These are phyloP conservation scores for Odontocerum albicorne DNA, from an alignment of 2,888 invertebrate genomes.

Conservation along the genomic window DNA sequence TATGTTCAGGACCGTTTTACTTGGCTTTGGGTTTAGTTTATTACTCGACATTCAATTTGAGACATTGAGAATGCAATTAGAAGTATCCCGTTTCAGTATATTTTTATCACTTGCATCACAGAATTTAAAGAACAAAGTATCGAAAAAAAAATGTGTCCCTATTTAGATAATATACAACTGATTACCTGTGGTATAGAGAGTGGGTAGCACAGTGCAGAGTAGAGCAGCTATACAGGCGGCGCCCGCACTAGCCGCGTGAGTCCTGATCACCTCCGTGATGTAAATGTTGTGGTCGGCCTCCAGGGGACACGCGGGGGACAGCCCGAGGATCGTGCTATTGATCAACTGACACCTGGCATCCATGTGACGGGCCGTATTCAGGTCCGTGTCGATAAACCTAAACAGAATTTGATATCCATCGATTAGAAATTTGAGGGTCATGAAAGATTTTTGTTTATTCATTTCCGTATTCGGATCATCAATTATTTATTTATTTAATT, in stretches of 20 bases:
- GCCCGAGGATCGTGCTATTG: constrained; percentile 54
- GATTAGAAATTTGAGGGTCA: no score
- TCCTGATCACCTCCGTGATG: constrained; percentile 51
- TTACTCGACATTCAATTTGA: no score
- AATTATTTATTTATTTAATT: no score
- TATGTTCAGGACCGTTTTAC: no score
- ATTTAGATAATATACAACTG: no score
- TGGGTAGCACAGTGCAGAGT: constrained; percentile 45
- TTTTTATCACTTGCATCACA: no score
- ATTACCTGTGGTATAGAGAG: constrained; percentile 33
- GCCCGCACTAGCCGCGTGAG: constrained; percentile 45
- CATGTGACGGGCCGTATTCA: constrained; percentile 59
- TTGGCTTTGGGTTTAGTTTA: no score
- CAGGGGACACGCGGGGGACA: constrained; percentile 49
- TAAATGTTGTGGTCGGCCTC: constrained; percentile 62
- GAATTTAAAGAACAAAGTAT: not conserved
- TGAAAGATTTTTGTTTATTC: no score
- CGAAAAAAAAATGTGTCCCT: not conserved
- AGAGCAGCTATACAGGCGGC: constrained; percentile 51
- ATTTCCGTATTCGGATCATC: no score
- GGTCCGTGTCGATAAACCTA: constrained; percentile 73
- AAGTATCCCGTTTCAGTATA: no score
- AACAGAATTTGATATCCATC: no score
- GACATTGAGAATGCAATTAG: no score
- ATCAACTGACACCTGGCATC: constrained; percentile 53